A percentile compares a stretch with the other conserved stretches of the same genome.
phyloP scores from a whole-genome alignment of 2,113 vertebrate species.

The Larimichthys polyactis region DNA sequence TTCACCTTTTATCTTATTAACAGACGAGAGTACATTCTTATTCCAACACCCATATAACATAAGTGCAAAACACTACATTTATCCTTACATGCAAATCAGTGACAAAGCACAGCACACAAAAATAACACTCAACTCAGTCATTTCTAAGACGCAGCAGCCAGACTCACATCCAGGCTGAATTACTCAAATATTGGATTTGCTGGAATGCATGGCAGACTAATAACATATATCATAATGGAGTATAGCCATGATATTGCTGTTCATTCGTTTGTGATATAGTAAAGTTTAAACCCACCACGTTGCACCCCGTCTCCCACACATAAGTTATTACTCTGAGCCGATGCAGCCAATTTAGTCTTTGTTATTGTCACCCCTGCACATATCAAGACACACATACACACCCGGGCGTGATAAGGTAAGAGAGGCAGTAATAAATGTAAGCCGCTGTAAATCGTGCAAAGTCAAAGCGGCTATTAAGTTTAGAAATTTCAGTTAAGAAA shows the following conservation, averaged over 20 bases:
- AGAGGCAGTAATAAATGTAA: conserved; percentile 27
- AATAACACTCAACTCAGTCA: conserved; percentile 2
- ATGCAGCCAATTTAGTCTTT: conserved; percentile 52
- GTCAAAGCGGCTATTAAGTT: conserved; percentile 42
- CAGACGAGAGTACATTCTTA: background rate
- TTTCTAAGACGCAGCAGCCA: conserved; percentile 21
- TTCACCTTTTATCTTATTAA: background rate
- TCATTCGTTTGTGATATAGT: conserved; percentile 62
- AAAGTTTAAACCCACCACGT: conserved; percentile 27
- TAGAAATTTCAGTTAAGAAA: conserved; percentile 28
- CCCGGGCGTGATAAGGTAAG: background rate
- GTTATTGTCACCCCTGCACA: conserved; percentile 38
- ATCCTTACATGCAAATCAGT: background rate
- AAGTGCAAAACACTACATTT: conserved; percentile 14
- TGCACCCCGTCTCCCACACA: conserved; percentile 23
- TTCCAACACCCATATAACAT: conserved; percentile 3
- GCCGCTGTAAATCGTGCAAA: background rate
- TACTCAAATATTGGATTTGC: conserved; percentile 65
- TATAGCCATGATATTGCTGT: conserved; percentile 44
- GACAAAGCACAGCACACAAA: conserved; percentile 14
- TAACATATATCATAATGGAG: conserved; percentile 54
- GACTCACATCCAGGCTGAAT: conserved; percentile 19
- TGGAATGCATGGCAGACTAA: conserved; percentile 52
- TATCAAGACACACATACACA: conserved; percentile 3
- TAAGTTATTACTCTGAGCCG: conserved; percentile 55